Base-by-base conservation (phyloP, 2,113 vertebrate species). In the Ictalurus punctatus region DNA sequence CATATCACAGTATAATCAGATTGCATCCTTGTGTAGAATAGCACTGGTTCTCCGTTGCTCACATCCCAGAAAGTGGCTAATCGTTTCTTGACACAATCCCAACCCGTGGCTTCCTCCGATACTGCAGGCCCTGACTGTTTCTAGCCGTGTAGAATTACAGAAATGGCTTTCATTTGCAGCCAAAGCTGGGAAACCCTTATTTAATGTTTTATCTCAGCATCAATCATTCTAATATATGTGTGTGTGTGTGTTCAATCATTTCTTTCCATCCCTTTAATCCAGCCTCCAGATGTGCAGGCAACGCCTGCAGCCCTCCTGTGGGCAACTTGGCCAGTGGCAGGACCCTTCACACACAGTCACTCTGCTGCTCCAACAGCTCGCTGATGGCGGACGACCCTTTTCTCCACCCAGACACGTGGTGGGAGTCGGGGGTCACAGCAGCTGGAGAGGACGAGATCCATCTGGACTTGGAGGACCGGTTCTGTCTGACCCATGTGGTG, bases 381-480 rank as follows among this genome's bases (percentile, higher is more conserved):
- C 56, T 96, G 90, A 98, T 98, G 97, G 95, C 94, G 0, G 97
- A 97, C 0, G 96, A 97, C 87, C 95, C 96, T 88, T 98, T 98
- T 91, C 88, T 93, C 63, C 93, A 96, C 86, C 97, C 96, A 0
- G 37, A 91, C 6, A 97, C 97, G 80, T 98, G 97, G 97, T 98
- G 97, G 97, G 96, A 95, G 85, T 98, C 97, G 9, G 92, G 93
- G 54, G 94, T 94, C 52, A 95, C 94, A 8, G 91, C 93, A 0
- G 92, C 93, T 54, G 89, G 90, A 86, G 93, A 94, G 85, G 97
- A 97, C 56, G 96, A 97, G 93, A 96, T 98, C 91, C 94, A 90
- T 58, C 85, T 98, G 94, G 95, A 98, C 88, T 94, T 98, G 81
- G 97, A 97, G 86, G 96, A 95, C 0, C 93, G 91, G 14, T 97